Base-by-base conservation (phyloP, 2,797 vertebrate species). In the Urosaurus nigricauda region DNA sequence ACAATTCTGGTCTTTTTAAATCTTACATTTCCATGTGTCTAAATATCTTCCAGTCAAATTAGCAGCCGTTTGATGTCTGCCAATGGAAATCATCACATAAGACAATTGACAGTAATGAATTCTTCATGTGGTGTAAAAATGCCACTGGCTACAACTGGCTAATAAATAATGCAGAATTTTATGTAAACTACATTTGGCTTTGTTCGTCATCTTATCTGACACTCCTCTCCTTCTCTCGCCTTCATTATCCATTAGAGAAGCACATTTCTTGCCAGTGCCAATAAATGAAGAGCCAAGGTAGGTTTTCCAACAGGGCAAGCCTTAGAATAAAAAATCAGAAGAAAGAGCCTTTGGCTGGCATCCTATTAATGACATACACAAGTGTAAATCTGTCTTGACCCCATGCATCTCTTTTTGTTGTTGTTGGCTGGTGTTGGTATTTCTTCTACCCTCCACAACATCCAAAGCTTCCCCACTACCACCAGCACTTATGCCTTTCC, bases 81-180 rank as follows among this genome's bases (percentile, higher is more conserved):
- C 87, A 85, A 81, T 88, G 78, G 86, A 85, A 81, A 88, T 81
- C 74, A 75, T 60, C 58, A 53, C 74, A 70, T 17, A 29, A 82
- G 83, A 85, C 87, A 90, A 90, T 68, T 82, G 90, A 88, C 63
- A 91, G 79, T 86, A 83, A 89, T 89, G 84, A 88, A 82, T 86
- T 85, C n/a, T 73, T 86, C 63, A 58, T 53, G 63, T 86, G 73
- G 17, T 70, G 78, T 77, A 85, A 79, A 79, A 85, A 78, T 77
- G 79, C 84, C 71, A 81, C 53, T 86, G 88, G 88, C 88, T 89
- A 86, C 58, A 77, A 83, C 43, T 43, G 83, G 79, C 88, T 89
- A 58, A 89, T 89, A 89, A 86, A 89, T 89, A 89, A 89, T 89
- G 88, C 71, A 89, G 35, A 26, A 35, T 75, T 77, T 82, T 86